Evolutionary conservation across 1,140 invertebrate genomes (phyloP).

Genomic region (Maconellicoccus hirsutus): DNA sequence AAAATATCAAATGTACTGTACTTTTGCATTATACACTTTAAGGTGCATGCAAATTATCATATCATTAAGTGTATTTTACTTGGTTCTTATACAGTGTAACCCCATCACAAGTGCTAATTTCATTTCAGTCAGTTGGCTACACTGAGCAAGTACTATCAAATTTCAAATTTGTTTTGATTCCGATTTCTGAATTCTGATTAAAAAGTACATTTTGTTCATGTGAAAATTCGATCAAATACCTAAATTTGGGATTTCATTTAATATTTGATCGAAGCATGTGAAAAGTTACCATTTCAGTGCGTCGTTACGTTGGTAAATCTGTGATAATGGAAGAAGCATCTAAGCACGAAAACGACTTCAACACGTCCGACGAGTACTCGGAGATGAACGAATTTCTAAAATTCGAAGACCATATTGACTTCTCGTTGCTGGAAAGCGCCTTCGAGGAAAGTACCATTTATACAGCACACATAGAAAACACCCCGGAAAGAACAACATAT

Average conservation of each 20-base stretch:
- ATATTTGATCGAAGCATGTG: background rate
- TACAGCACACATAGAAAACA: conserved; percentile 24
- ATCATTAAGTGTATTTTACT: no score
- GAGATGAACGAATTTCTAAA: conserved; percentile 10
- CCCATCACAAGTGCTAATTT: no score
- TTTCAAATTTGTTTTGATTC: conserved; percentile 22
- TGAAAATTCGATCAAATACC: background rate
- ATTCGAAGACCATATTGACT: conserved; percentile 20
- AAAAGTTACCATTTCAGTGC: background rate
- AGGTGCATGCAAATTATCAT: no score
- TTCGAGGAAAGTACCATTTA: conserved; percentile 27
- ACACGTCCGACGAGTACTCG: background rate
- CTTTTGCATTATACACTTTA: no score
- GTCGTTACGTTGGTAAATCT: background rate
- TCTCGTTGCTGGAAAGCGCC: conserved; percentile 24
- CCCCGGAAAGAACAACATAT: conserved; percentile 25
- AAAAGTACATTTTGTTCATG: background rate
- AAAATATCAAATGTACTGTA: no score
- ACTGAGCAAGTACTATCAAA: background rate
- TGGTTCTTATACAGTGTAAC: no score
- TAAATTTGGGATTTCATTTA: background rate
- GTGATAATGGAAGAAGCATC: background rate
- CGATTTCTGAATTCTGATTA: background rate
- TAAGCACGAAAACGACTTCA: background rate
- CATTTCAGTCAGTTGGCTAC: no score